phyloP scores from a whole-genome alignment of 2,888 invertebrate genomes.

The Pterostichus niger region DNA sequence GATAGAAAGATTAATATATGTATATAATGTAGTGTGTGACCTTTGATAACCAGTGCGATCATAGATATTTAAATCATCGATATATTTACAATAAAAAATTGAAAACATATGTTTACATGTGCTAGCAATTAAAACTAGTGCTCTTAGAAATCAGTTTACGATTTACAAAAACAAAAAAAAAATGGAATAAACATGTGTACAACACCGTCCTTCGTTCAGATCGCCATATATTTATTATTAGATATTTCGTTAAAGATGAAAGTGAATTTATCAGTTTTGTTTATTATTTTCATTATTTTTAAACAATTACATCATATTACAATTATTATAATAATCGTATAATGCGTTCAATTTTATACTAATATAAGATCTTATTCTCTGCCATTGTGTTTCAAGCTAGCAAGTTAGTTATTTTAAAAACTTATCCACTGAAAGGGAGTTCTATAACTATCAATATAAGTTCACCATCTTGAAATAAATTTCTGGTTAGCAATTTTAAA shows the following conservation, averaged over 20 bases:
- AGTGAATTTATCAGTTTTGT: too few relatives aligned
- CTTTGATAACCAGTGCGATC: not conserved
- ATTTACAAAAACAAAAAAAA: not conserved
- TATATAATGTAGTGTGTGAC: not conserved
- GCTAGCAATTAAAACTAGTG: not conserved
- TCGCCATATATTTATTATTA: not conserved
- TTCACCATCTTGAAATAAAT: too few relatives aligned
- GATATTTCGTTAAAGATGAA: not conserved
- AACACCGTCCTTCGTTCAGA: not conserved
- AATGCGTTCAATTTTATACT: too few relatives aligned
- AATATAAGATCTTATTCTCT: too few relatives aligned
- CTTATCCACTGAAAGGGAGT: too few relatives aligned
- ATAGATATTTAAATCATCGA: slow-evolving; percentile 6
- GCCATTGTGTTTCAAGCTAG: too few relatives aligned
- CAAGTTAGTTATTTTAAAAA: too few relatives aligned
- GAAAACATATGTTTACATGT: not conserved
- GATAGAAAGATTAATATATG: not conserved
- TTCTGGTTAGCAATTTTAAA: too few relatives aligned
- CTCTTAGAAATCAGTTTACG: not conserved
- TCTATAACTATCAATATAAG: too few relatives aligned
- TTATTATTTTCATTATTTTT: not conserved
- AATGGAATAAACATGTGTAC: not conserved
- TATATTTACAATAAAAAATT: not conserved
- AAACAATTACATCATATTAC: too few relatives aligned
- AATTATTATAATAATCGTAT: too few relatives aligned